A percentile compares a stretch with the other conserved stretches of the same genome.
These are phyloP conservation scores for Etheostoma nigrum DNA, from an alignment of 2,797 vertebrate genomes.

Conservation along the genomic window DNA sequence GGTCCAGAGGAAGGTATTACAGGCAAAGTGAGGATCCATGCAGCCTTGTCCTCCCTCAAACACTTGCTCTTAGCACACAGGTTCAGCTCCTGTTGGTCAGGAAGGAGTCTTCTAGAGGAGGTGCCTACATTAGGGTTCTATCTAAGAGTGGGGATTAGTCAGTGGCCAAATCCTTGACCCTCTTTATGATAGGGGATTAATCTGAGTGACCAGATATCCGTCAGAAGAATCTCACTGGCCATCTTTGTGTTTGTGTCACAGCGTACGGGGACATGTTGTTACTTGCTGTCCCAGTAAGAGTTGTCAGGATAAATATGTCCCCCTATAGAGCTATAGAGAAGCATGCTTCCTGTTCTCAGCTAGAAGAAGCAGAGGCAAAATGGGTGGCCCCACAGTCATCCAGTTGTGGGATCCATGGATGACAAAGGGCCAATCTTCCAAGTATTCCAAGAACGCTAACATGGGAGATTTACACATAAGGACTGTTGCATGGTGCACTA, in stretches of 20 bases:
- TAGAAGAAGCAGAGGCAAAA: constrained; percentile 8
- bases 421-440: constrained; percentile 6
- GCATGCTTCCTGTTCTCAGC: constrained; percentile 5
- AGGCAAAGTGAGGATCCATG: background rate
- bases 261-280: background rate
- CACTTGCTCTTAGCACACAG: background rate
- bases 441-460: constrained; percentile 1
- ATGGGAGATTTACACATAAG: background rate
- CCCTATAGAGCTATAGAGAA: background rate
- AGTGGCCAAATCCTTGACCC: background rate
- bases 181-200: background rate
- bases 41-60: background rate
- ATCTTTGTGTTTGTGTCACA: background rate
- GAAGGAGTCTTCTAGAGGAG: background rate
- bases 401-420: constrained; percentile 7
- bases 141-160: background rate
- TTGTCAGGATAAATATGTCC: background rate
- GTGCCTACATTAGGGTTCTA: background rate
- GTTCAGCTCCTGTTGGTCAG: background rate
- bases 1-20: background rate
- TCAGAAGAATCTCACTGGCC: background rate
- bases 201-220: background rate
- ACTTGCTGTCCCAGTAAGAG: background rate
- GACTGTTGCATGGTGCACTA: background rate
- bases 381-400: constrained; percentile 14